Evolutionary conservation across 2,888 invertebrate genomes (phyloP).

Genomic region (Troides oblongomaculatus): DNA sequence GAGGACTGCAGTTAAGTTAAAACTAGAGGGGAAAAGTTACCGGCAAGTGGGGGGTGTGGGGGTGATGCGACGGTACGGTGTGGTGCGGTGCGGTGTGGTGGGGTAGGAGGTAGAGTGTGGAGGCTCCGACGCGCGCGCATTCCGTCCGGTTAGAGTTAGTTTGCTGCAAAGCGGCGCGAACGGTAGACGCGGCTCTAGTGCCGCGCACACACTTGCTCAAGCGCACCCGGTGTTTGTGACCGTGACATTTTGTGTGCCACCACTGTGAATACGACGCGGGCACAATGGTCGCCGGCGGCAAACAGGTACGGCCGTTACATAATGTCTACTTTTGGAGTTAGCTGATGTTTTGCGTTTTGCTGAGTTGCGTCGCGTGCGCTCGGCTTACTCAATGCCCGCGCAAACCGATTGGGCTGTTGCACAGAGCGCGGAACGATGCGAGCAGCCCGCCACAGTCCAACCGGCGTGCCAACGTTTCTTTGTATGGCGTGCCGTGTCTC

Average conservation of each 20-base stretch:
- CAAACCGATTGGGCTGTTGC: neutral
- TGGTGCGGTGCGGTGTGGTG: neutral
- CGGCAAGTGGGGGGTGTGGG: constrained; percentile 39
- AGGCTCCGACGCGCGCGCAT: constrained; percentile 36
- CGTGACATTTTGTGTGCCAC: constrained; percentile 51
- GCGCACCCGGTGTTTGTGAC: constrained; percentile 48
- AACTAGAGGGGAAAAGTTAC: constrained; percentile 2
- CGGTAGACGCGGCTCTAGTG: constrained; percentile 72
- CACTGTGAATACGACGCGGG: constrained; percentile 55
- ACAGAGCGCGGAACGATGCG: too few relatives aligned
- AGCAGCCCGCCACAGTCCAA: neutral
- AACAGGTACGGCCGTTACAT: constrained; percentile 64
- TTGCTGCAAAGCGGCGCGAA: constrained; percentile 75
- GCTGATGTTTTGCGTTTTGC: too few relatives aligned
- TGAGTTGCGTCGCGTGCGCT: too few relatives aligned
- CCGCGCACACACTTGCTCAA: constrained; percentile 41
- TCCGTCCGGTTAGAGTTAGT: constrained; percentile 55
- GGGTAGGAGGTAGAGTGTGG: constrained; percentile 48
- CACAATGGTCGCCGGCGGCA: constrained; percentile 78
- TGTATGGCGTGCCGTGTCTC: neutral
- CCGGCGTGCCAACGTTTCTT: neutral
- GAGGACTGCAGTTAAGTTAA: neutral
- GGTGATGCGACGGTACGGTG: constrained; percentile 32
- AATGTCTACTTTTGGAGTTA: constrained; percentile 23
- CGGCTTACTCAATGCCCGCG: too few relatives aligned